Conservation (phyloP, 2,113 vertebrate species). For the Chaetodon auriga region DNA sequence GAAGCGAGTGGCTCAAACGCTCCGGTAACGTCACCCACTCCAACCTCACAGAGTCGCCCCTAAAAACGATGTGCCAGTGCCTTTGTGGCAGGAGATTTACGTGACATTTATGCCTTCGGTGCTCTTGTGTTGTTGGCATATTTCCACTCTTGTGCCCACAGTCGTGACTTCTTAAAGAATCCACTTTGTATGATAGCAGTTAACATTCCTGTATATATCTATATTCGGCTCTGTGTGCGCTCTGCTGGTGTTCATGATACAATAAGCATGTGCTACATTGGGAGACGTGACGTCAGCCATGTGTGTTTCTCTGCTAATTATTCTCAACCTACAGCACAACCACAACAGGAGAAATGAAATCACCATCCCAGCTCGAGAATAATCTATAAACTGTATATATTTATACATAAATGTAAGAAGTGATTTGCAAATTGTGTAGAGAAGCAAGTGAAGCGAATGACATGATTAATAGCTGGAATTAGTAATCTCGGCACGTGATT, state of each 20-base stretch:
- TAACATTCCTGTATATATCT: slow-evolving; percentile 65
- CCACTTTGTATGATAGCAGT: slow-evolving; percentile 46
- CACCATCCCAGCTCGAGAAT: slow-evolving; percentile 48
- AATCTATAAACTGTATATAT: slow-evolving; percentile 81
- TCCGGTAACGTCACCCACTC: slow-evolving; percentile 1
- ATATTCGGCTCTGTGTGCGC: slow-evolving; percentile 25
- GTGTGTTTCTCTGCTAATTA: slow-evolving; percentile 41
- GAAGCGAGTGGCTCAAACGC: slow-evolving; percentile 1
- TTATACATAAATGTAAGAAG: slow-evolving; percentile 78
- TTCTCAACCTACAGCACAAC: slow-evolving; percentile 65
- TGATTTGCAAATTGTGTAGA: slow-evolving; percentile 67
- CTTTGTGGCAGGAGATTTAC: slow-evolving; percentile 64
- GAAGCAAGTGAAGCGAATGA: slow-evolving; percentile 50
- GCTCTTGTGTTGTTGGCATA: slow-evolving; percentile 38
- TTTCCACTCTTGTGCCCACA: slow-evolving; percentile 1
- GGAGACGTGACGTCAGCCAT: slow-evolving; percentile 40
- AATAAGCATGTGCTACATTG: slow-evolving; percentile 70
- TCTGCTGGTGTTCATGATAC: slow-evolving; percentile 31
- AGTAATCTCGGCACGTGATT: slow-evolving; percentile 65
- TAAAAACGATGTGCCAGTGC: slow-evolving; percentile 56
- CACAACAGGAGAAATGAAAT: slow-evolving; percentile 5
- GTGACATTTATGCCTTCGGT: slow-evolving; percentile 39
- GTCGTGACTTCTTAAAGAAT: slow-evolving; percentile 1
- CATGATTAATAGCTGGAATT: slow-evolving; percentile 52
- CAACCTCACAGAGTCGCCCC: slow-evolving; percentile 37